Conservation (phyloP, 2,797 vertebrate genomes). For the Myotis vivesi region DNA sequence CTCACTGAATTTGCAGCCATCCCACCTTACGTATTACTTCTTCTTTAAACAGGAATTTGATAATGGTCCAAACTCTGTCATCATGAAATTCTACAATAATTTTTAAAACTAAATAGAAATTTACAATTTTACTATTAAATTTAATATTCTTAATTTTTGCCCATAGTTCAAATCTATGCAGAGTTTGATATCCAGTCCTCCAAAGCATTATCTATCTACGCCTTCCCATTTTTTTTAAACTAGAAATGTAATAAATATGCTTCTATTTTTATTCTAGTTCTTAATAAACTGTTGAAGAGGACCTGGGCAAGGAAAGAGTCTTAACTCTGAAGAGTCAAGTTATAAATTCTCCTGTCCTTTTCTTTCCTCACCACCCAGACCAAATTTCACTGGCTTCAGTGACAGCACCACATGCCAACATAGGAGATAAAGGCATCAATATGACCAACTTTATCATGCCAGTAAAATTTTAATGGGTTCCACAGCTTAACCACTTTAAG, state of each 20-base stretch:
- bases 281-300: not conserved
- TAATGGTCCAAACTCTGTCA: not conserved
- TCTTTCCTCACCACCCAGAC: not conserved
- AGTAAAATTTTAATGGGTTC: constrained; percentile 62
- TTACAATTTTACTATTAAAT: not conserved
- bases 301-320: not conserved
- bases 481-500: constrained; percentile 41
- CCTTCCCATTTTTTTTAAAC: not conserved
- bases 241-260: not conserved
- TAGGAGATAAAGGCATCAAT: constrained; percentile 60
- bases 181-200: not conserved
- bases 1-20: not conserved
- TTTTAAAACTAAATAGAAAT: not conserved
- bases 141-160: not conserved
- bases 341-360: constrained; percentile 35
- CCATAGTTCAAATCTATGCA: not conserved
- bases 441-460: constrained; percentile 67
- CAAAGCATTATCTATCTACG: not conserved
- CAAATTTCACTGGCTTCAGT: constrained; percentile 21
- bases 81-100: not conserved
- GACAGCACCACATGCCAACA: constrained; percentile 38
- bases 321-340: not conserved
- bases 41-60: not conserved
- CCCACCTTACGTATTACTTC: not conserved
- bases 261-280: not conserved